Evolutionary conservation across 2,888 invertebrate genomes (phyloP).

Genomic region (Conomelus anceps): DNA sequence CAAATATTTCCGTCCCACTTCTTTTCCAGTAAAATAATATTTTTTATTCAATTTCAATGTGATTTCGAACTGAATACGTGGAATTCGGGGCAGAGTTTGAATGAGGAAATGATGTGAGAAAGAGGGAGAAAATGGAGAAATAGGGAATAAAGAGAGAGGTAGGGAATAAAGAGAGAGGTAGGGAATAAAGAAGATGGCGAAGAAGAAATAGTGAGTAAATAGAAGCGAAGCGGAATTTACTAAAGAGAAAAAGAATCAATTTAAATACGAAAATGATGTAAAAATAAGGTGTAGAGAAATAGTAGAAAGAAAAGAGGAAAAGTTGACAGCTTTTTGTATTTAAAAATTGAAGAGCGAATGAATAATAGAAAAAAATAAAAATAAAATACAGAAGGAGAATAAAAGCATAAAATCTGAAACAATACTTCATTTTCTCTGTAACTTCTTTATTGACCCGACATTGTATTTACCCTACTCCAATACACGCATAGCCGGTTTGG

Average conservation of each 20-base stretch:
- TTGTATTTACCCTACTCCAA: too few species aligned
- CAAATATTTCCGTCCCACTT: not conserved
- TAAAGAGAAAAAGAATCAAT: not conserved
- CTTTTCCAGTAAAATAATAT: not conserved
- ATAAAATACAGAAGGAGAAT: too few species aligned
- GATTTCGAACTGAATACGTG: not conserved
- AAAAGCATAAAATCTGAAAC: not conserved
- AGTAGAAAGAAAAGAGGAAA: too few species aligned
- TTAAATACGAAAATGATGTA: not conserved
- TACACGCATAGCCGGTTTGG: too few species aligned
- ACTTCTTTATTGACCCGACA: too few species aligned
- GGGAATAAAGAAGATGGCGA: not conserved
- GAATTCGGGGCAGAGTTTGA: not conserved
- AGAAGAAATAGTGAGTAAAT: too few species aligned
- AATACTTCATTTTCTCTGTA: not conserved
- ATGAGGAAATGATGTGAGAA: not conserved
- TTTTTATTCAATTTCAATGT: not conserved
- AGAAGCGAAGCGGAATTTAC: too few species aligned
- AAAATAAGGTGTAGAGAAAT: not conserved
- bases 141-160: not conserved
- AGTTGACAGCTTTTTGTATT: too few species aligned
- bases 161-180: not conserved
- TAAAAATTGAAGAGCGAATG: too few species aligned
- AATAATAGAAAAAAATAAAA: too few species aligned
- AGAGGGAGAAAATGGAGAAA: not conserved